A percentile compares a stretch with the other conserved stretches of the same genome.
phyloP scores from a whole-genome alignment of 64 coral and sea anemone genomes.

The Pocillopora damicornis region DNA sequence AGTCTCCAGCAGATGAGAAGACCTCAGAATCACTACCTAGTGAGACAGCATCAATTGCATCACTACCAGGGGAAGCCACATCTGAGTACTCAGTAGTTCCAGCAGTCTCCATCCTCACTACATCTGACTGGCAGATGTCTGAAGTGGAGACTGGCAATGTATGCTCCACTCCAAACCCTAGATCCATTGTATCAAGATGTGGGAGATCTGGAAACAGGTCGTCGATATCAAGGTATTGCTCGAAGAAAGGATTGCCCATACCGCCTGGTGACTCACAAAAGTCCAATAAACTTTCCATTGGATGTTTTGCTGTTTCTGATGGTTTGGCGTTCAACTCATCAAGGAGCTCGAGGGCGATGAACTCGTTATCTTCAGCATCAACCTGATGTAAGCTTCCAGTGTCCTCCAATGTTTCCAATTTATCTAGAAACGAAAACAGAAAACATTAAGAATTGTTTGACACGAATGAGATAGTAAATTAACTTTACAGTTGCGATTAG shows the following conservation, averaged over 20 bases:
- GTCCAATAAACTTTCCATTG: neutral
- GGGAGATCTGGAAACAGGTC: constrained; percentile 70
- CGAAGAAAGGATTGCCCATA: constrained; percentile 75
- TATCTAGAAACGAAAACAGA: constrained; percentile 18
- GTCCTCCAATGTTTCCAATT: constrained; percentile 3
- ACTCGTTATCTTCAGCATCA: neutral
- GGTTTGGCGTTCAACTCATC: constrained; percentile 28
- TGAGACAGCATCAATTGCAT: constrained; percentile 3
- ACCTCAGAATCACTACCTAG: neutral
- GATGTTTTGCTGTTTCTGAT: neutral
- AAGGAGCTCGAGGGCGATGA: neutral
- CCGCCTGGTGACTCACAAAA: constrained; percentile 12
- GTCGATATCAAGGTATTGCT: constrained; percentile 71
- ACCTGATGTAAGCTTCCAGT: neutral
- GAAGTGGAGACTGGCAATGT: neutral
- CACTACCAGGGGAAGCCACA: neutral
- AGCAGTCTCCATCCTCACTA: constrained; percentile 29
- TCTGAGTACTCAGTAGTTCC: neutral
- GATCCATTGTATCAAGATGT: neutral
- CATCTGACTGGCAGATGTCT: constrained; percentile 35
- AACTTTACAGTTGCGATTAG: neutral
- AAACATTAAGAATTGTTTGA: neutral
- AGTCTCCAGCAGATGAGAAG: neutral
- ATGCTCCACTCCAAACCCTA: constrained; percentile 18
- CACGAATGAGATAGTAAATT: neutral